Conservation (phyloP, 2,797 vertebrate genomes). For the Aulostomus chinensis region DNA sequence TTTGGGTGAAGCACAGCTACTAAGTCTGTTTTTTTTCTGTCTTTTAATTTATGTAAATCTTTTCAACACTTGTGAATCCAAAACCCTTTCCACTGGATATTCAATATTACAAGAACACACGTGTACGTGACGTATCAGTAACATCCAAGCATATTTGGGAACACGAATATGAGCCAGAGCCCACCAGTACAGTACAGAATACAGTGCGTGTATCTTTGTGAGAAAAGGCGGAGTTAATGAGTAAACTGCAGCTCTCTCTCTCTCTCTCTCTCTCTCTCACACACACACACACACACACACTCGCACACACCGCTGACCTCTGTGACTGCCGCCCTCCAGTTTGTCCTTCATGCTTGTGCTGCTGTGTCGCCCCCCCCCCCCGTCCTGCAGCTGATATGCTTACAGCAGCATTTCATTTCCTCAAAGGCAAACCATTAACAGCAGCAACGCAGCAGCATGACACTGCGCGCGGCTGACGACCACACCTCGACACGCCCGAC, state of each 20-base stretch:
- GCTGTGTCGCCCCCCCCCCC: constrained; percentile 17
- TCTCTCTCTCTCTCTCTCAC: not conserved
- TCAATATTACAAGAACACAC: too few relatives aligned
- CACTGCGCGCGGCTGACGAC: constrained; percentile 1
- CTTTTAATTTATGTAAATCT: too few relatives aligned
- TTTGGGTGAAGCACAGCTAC: too few relatives aligned
- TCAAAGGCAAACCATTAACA: constrained; percentile 51
- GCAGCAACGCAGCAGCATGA: constrained; percentile 6
- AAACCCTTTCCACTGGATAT: too few relatives aligned
- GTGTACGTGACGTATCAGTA: too few relatives aligned
- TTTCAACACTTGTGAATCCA: too few relatives aligned
- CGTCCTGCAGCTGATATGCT: constrained; percentile 40
- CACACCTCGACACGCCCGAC: constrained; percentile 15
- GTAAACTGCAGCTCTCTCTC: not conserved
- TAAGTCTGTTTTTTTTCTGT: too few relatives aligned
- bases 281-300: constrained; percentile 3
- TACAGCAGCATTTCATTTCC: constrained; percentile 46
- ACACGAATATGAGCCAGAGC: too few relatives aligned
- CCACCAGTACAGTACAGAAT: too few relatives aligned
- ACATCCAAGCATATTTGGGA: too few relatives aligned
- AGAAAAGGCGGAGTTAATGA: not conserved
- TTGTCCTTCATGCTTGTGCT: constrained; percentile 34
- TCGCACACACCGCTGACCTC: constrained; percentile 31
- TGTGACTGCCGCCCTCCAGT: constrained; percentile 16
- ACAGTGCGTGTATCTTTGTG: not conserved